Percentiles rank a stretch among this genome's conserved stretches.
phyloP scores from a whole-genome alignment of 2,113 vertebrate genomes.

The Datnioides undecimradiatus region DNA sequence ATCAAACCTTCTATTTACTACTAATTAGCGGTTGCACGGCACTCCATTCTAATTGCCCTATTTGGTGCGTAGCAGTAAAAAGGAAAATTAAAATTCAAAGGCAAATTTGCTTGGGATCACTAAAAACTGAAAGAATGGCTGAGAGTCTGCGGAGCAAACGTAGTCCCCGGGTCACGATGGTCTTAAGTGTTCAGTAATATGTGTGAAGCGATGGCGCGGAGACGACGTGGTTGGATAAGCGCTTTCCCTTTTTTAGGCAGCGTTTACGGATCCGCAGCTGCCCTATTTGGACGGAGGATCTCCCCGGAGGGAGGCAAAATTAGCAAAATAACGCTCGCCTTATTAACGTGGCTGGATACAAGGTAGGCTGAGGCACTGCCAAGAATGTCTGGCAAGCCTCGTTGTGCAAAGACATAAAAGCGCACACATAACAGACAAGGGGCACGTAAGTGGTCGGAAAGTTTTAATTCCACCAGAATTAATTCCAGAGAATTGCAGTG shows the following conservation, averaged over 20 bases:
- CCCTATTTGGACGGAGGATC: slow-evolving; percentile 56
- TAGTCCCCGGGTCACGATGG: not conserved
- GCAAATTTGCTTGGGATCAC: slow-evolving; percentile 27
- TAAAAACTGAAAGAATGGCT: not conserved
- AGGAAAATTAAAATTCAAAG: slow-evolving; percentile 13
- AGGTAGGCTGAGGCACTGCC: slow-evolving; percentile 49
- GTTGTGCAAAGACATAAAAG: slow-evolving; percentile 46
- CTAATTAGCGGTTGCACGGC: slow-evolving; percentile 46
- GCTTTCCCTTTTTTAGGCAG: slow-evolving; percentile 29
- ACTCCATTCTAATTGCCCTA: slow-evolving; percentile 49
- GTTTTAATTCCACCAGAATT: slow-evolving; percentile 66
- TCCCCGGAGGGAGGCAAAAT: slow-evolving; percentile 54
- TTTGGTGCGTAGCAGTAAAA: slow-evolving; percentile 29
- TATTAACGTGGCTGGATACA: slow-evolving; percentile 53
- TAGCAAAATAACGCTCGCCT: slow-evolving; percentile 50
- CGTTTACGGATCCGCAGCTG: slow-evolving; percentile 52
- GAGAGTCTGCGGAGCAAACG: not conserved
- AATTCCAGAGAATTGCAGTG: slow-evolving; percentile 59
- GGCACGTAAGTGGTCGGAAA: slow-evolving; percentile 48
- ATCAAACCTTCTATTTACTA: slow-evolving; percentile 42
- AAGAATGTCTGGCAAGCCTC: slow-evolving; percentile 53
- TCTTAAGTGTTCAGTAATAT: not conserved
- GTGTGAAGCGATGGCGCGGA: slow-evolving; percentile 1
- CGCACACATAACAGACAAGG: slow-evolving; percentile 32
- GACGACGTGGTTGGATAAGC: not conserved